Evolutionary conservation across 2,797 vertebrate genomes (phyloP), one percentile per base, ranked within the genome.

Genomic region (Ceyx erithaca): DNA sequence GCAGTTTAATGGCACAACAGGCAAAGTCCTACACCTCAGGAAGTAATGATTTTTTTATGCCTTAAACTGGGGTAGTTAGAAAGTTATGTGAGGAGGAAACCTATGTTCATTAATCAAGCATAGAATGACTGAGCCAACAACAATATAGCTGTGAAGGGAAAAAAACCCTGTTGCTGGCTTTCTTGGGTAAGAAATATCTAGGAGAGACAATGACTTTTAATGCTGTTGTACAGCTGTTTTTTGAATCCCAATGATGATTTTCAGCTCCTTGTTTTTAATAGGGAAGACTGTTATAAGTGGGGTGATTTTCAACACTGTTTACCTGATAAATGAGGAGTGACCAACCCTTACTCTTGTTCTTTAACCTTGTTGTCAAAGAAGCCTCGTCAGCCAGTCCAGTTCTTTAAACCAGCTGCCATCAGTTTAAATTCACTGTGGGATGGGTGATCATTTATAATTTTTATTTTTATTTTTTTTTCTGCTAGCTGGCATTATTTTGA

Each of bases 31-130:
- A 15, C 28, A 51, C 35, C 22, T 71, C 25, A 68, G 40, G 59
- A 81, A 35, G 20, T 59, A 87, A 75, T 16, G 54, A 78, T 66
- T 45, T 77, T 79, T 93, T 83, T 93, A n/a, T 90, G 37, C 51
- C 57, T 4, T 73, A 63, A 87, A 41, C 17, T 66, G 37, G 13
- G 7, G 3, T 69, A 66, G 66, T 62, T 90, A 78, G 61, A 57
- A 87, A 49, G 77, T 83, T 8, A 49, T 6, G 6, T 51, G 26
- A 77, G 57, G 57, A 66, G n/a, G 23, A 90, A 83, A 35, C 25
- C 19, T 80, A 0, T 67, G 15, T 59, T 83, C 21, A 25, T 91
- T 67, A 58, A 30, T 80, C 35, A 73, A 86, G 25, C 33, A 58
- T n/a, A 41, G 57, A 73, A 80, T 71, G 66, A 55, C 45, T 0